Conservation (phyloP, 2,797 vertebrate species). For the Argentina silus region DNA sequence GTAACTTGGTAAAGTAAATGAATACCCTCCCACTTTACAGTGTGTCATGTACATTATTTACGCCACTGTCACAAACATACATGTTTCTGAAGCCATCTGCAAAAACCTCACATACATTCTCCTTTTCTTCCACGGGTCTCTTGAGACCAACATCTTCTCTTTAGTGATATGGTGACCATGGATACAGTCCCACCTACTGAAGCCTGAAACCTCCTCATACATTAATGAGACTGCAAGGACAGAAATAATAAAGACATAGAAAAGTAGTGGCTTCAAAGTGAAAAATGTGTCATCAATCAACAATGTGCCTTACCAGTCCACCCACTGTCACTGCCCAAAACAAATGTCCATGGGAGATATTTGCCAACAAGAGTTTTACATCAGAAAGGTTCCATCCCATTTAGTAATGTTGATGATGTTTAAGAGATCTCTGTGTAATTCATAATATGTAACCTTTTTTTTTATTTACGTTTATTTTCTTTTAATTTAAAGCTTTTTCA, state of each 20-base stretch:
- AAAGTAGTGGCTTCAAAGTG: slow-evolving; percentile 71
- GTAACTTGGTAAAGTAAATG: not conserved
- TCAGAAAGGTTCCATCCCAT: slow-evolving; percentile 43
- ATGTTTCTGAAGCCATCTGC: slow-evolving; percentile 1
- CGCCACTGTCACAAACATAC: not conserved
- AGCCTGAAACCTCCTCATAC: slow-evolving; percentile 62
- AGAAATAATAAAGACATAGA: slow-evolving; percentile 38
- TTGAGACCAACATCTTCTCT: slow-evolving; percentile 41
- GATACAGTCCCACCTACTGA: slow-evolving; percentile 66
- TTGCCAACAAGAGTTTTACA: slow-evolving; percentile 52
- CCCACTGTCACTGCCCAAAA: slow-evolving; percentile 54
- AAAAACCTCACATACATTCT: slow-evolving; percentile 5
- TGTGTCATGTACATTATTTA: slow-evolving; percentile 23
- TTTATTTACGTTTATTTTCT: no score
- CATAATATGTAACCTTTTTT: no score
- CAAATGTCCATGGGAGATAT: slow-evolving; percentile 69
- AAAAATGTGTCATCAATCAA: slow-evolving; percentile 78
- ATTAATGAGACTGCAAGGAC: slow-evolving; percentile 58
- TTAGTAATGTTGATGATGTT: slow-evolving; percentile 24
- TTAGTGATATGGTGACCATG: slow-evolving; percentile 52
- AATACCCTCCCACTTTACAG: not conserved
- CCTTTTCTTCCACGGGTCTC: slow-evolving; percentile 14
- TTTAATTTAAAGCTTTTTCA: no score
- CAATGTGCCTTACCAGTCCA: slow-evolving; percentile 67
- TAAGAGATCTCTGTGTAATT: slow-evolving; percentile 38